A percentile compares a stretch with the other conserved stretches of the same genome.
These are phyloP conservation scores for Paracanthobrama guichenoti DNA, from an alignment of 2,113 vertebrate species.

Conservation along the genomic window DNA sequence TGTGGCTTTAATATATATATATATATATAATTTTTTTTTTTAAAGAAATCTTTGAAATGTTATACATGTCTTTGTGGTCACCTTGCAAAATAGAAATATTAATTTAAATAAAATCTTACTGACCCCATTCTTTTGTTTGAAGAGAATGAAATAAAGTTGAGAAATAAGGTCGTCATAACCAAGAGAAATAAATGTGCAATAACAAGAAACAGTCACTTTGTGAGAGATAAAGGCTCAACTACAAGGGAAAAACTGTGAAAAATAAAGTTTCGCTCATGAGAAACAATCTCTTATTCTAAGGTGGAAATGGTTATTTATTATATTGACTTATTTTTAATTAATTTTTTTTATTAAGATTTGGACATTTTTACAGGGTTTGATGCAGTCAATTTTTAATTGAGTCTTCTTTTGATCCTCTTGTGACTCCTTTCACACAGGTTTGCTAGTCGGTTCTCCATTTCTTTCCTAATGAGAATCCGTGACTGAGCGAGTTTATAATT, in stretches of 20 bases:
- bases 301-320: not conserved
- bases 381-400: not conserved
- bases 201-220: not conserved
- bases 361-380: not conserved
- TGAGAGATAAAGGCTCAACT: not conserved
- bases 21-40: too few species aligned
- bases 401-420: not conserved
- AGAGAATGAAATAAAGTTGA: too few species aligned
- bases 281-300: not conserved
- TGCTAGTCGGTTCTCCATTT: not conserved
- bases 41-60: too few species aligned
- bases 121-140: too few species aligned
- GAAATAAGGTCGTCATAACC: not conserved
- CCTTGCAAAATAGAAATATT: too few species aligned
- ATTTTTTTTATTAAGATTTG: not conserved
- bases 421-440: not conserved
- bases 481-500: conserved; percentile 40
- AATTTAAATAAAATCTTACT: too few species aligned
- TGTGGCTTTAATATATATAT: too few species aligned
- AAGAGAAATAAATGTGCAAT: not conserved
- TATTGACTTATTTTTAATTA: not conserved
- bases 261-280: not conserved
- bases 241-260: not conserved
- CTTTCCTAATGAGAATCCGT: not conserved
- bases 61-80: too few species aligned